Evolutionary conservation across 2,888 invertebrate genomes (phyloP).

Genomic region (Caenorhabditis plicata): DNA sequence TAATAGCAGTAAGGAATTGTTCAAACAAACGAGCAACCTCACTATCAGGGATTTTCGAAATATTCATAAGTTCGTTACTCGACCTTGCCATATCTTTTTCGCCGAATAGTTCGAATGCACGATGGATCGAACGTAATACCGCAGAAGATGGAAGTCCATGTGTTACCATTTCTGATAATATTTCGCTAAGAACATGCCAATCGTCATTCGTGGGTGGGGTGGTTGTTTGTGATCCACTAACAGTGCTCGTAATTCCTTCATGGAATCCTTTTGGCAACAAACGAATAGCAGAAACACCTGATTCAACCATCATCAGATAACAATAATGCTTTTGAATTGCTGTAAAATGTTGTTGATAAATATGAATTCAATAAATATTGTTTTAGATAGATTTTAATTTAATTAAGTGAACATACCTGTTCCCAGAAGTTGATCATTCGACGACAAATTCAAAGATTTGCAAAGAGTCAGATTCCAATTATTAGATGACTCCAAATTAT

Average conservation of each 20-base stretch:
- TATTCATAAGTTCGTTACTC: constrained; percentile 4
- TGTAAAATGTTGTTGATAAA: background rate
- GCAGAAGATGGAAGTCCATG: constrained; percentile 15
- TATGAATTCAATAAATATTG: background rate
- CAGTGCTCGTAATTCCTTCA: constrained; percentile 1
- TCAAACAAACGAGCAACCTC: constrained; percentile 10
- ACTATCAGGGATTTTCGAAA: constrained; percentile 5
- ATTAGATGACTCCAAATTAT: constrained; percentile 9
- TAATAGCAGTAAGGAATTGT: constrained; percentile 23
- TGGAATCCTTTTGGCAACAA: constrained; percentile 20
- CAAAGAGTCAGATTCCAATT: constrained; percentile 3
- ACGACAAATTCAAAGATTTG: constrained; percentile 1
- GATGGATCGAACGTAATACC: constrained; percentile 3
- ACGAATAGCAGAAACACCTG: constrained; percentile 15
- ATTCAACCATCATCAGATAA: constrained; percentile 16
- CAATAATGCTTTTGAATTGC: constrained; percentile 11
- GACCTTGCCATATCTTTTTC: constrained; percentile 23
- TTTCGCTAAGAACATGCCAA: constrained; percentile 19
- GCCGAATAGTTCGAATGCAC: constrained; percentile 19
- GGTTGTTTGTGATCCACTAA: background rate
- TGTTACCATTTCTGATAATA: constrained; percentile 30
- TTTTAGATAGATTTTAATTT: background rate
- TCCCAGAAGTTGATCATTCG: constrained; percentile 23
- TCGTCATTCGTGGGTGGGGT: constrained; percentile 3
- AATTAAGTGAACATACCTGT: background rate